Evolutionary conservation across 2,113 vertebrate species (phyloP), one percentile per base, ranked within the genome.

Genomic region (Vanacampus margaritifer): DNA sequence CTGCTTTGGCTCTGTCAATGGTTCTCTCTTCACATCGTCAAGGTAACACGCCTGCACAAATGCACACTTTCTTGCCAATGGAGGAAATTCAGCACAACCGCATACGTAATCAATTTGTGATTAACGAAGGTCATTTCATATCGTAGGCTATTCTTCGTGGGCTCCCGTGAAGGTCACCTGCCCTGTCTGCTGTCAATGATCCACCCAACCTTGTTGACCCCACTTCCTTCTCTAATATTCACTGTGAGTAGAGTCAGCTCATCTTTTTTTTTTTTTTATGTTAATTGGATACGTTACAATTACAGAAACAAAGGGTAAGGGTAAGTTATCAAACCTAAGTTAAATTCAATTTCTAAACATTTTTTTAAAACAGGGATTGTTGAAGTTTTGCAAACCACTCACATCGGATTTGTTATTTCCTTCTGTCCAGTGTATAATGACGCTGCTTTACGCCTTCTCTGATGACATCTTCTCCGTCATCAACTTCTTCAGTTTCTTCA

Each of bases 401-500:
- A 6, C 14, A 6, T 32, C 6, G 26, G n/a, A 12, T 37, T 46
- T 46, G 0, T 24, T 63, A 28, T 58, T 37, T 75, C n/a, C 2
- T 23, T 72, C 9, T 48, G 43, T 61, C 0, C 90, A 99, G 97
- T 98, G 97, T 35, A 0, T 90, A 83, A 98, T 99, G 97, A 98
- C 97, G 6, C 88, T 99, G 80, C 90, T 98, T 6, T 99, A 99
- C 3, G 95, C 97, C 81, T 96, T 98, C 91, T 98, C 97, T 88
- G 92, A 89, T 0, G 90, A 99, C 89, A 98, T 99, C 71, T 98
- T 94, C 93, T 98, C 97, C 0, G 95, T 99, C 89, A 99, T 99
- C 79, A 98, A 98, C 92, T 99, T 99, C 94, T 99, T 99, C 94
- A 98, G 97, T 90, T 99, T 99, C 91, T 99, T 99, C 87, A 99